Base-by-base conservation (phyloP, 1,140 invertebrate species). In the Hylyphantes graminicola region DNA sequence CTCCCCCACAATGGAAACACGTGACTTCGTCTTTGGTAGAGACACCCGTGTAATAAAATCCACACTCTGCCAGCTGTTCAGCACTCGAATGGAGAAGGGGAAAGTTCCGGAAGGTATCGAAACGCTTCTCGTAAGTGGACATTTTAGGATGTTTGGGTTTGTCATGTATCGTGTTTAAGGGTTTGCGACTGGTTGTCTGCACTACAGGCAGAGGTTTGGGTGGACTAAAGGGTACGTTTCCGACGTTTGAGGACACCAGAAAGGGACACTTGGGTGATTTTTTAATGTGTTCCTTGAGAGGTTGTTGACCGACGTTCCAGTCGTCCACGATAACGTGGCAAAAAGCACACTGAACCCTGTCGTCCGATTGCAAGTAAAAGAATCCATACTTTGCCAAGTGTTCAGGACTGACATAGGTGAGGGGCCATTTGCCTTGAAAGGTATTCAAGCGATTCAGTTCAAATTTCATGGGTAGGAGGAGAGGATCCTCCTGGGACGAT, bases 21-120 rank as follows among this genome's bases (percentile, higher is more conserved):
- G n/a, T n/a, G n/a, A n/a, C n/a, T n/a, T n/a, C n/a, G n/a, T n/a
- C n/a, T n/a, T n/a, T n/a, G n/a, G n/a, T n/a, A n/a, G n/a, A 57
- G 15, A 85, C 88, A 87, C 95, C 95, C 19, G 93, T 94, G 87
- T 97, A 97, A 89, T 93, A 97, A 89, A 97, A 97, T 35, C 96
- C 96, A 83, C 96, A 95, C 86, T 94, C 93, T 55, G 94, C 94
- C n/a, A 98, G 90, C 72, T 94, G 91, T 65, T 93, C 91, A 7
- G 95, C 94, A 84, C 92, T 93, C 9, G 86, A 87, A 95, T 94
- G 79, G 92, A 93, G 89, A 95, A 92, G 53, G 21, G 84, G 80
- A 87, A 87, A 87, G 0, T 51, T 67, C 15, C 57, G 59, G 57
- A 70, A 87, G 9, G 87, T 61, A 2, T 51, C 13, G 6, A 86